Conservation (phyloP, 92 coral and sea anemone genomes). For the Porites cylindrica region DNA sequence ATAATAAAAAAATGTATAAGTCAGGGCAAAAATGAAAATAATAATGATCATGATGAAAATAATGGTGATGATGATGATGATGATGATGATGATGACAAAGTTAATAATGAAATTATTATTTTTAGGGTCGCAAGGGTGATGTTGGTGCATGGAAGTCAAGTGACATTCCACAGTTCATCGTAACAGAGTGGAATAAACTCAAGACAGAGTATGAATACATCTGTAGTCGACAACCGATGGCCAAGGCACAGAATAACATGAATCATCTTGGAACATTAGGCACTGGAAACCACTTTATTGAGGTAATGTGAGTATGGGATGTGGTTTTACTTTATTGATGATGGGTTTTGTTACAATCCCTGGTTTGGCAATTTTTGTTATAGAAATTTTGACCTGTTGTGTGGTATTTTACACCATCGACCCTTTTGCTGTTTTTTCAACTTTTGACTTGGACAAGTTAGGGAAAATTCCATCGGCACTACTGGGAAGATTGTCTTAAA, state of each 20-base stretch:
- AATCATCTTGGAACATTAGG: slow-evolving; percentile 87
- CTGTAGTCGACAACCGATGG: slow-evolving; percentile 72
- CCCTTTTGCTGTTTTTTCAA: no score
- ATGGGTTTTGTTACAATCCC: background rate
- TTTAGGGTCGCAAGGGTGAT: slow-evolving; percentile 78
- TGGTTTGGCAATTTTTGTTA: background rate
- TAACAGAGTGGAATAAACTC: slow-evolving; percentile 65
- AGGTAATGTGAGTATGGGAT: slow-evolving; percentile 43
- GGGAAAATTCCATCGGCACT: no score
- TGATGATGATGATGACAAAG: no score
- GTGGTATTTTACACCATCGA: no score
- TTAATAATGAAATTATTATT: background rate
- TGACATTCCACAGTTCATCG: slow-evolving; percentile 57
- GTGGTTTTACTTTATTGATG: background rate
- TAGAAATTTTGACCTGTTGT: background rate
- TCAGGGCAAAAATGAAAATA: no score
- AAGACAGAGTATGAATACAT: slow-evolving; percentile 74
- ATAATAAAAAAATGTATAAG: no score
- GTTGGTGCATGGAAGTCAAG: slow-evolving; percentile 80
- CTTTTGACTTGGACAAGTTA: no score
- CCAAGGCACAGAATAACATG: slow-evolving; percentile 70
- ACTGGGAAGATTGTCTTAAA: no score
- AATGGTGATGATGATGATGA: no score
- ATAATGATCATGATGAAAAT: no score
- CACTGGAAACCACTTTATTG: slow-evolving; percentile 91